A percentile compares a stretch with the other conserved stretches of the same genome.
Conservation (phyloP, 1,140 invertebrate genomes). For the Diploscapter pachys region DNA sequence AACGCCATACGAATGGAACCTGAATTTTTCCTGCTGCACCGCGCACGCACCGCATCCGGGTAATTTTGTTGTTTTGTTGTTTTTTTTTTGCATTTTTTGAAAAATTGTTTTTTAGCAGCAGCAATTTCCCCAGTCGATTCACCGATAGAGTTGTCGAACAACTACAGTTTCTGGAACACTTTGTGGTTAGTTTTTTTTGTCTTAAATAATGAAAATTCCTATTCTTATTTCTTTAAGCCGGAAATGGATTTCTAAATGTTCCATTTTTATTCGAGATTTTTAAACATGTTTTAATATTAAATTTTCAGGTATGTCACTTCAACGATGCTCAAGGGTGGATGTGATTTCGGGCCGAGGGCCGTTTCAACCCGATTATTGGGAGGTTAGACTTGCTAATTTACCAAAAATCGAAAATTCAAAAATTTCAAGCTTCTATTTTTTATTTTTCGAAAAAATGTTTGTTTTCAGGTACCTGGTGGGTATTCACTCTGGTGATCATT, state of each 20-base stretch:
- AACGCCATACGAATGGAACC: constrained; percentile 68
- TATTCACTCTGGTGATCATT: constrained; percentile 96
- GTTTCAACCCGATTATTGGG: constrained; percentile 87
- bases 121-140: constrained; percentile 23
- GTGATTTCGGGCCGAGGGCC: constrained; percentile 71
- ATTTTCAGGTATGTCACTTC: constrained; percentile 43
- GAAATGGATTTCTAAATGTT: constrained; percentile 2
- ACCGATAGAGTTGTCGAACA: constrained; percentile 60
- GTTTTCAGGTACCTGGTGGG: constrained; percentile 82
- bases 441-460: not conserved
- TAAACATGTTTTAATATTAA: not conserved
- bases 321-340: constrained; percentile 59
- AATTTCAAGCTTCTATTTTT: not conserved
- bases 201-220: constrained; percentile 43
- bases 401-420: not conserved
- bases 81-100: not conserved
- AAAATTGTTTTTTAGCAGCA: not conserved
- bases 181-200: constrained; percentile 57
- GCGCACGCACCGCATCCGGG: constrained; percentile 63
- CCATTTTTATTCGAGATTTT: not conserved
- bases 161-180: constrained; percentile 59
- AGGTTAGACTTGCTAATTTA: constrained; percentile 52
- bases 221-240: not conserved
- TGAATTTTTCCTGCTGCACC: constrained; percentile 65
- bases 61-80: constrained; percentile 40